phyloP scores from a whole-genome alignment of 2,888 invertebrate species.

The Metopia argyrocephala region DNA sequence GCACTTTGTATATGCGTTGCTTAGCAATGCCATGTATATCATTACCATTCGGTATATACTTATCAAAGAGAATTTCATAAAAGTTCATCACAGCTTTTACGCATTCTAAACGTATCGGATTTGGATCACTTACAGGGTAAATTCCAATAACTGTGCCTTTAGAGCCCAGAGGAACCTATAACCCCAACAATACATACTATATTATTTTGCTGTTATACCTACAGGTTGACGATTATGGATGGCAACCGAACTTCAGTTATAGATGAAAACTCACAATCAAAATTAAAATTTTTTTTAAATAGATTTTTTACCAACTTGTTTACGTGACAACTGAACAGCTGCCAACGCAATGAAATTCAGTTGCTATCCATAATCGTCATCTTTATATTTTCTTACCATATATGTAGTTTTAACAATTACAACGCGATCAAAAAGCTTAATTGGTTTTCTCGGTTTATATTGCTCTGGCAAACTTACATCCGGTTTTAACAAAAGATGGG shows the following conservation, averaged over 20 bases:
- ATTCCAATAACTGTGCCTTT: slow-evolving; percentile 92
- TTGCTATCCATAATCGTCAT: no score
- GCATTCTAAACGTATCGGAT: slow-evolving; percentile 79
- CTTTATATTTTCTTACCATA: slow-evolving; percentile 79
- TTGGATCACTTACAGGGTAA: slow-evolving; percentile 76
- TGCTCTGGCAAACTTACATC: slow-evolving; percentile 80
- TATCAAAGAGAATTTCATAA: slow-evolving; percentile 91
- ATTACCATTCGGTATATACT: slow-evolving; percentile 83
- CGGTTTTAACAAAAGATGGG: slow-evolving; percentile 83
- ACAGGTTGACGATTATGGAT: no score
- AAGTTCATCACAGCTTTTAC: slow-evolving; percentile 81
- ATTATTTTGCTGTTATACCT: no score
- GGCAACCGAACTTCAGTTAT: no score
- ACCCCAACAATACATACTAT: no score
- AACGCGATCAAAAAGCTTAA: slow-evolving; percentile 88
- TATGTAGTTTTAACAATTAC: slow-evolving; percentile 87
- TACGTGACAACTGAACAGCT: no score
- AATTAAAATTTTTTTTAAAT: no score
- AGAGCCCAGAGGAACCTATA: slow-evolving; percentile 85
- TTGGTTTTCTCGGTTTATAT: slow-evolving; percentile 67
- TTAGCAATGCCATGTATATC: slow-evolving; percentile 74
- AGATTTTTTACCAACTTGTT: no score
- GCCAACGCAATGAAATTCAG: no score
- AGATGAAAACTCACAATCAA: no score
- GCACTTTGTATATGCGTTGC: slow-evolving; percentile 78